These are phyloP conservation scores for Alviniconcha marisindica DNA, from an alignment of 1,140 invertebrate genomes.

Conservation along the genomic window DNA sequence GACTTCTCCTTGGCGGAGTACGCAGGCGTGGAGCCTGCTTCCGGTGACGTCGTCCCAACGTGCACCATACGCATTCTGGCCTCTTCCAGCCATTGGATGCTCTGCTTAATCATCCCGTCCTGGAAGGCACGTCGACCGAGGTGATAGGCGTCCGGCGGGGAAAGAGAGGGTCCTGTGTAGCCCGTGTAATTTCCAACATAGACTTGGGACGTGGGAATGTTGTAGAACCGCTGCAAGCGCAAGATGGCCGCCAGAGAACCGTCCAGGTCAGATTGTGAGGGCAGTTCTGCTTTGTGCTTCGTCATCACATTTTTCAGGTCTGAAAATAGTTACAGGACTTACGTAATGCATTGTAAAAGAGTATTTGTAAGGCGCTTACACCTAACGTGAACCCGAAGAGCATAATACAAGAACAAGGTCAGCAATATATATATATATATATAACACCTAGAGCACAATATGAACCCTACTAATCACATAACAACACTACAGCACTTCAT, in stretches of 20 bases:
- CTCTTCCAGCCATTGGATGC: slow-evolving; percentile 16
- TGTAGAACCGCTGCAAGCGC: slow-evolving; percentile 22
- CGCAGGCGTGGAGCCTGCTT: background rate
- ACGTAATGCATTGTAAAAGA: too few species aligned
- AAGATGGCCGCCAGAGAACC: background rate
- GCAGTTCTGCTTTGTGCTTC: too few species aligned
- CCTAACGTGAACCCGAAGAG: too few species aligned
- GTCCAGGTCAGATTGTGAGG: background rate
- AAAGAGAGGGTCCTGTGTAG: background rate
- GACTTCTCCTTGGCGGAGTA: background rate
- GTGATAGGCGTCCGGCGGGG: background rate
- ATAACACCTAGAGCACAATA: too few species aligned
- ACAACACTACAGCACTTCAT: too few species aligned
- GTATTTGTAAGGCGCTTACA: too few species aligned
- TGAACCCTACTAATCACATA: too few species aligned
- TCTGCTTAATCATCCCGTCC: background rate
- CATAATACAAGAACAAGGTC: too few species aligned
- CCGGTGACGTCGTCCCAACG: background rate
- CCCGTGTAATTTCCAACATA: slow-evolving; percentile 15
- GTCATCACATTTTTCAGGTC: too few species aligned
- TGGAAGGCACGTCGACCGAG: slow-evolving; percentile 2
- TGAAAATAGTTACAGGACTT: too few species aligned
- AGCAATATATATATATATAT: too few species aligned
- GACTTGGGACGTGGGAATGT: background rate
- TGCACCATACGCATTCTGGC: background rate